Evolutionary conservation across 2,113 vertebrate species (phyloP).

Genomic region (Tachuris rubrigastra): DNA sequence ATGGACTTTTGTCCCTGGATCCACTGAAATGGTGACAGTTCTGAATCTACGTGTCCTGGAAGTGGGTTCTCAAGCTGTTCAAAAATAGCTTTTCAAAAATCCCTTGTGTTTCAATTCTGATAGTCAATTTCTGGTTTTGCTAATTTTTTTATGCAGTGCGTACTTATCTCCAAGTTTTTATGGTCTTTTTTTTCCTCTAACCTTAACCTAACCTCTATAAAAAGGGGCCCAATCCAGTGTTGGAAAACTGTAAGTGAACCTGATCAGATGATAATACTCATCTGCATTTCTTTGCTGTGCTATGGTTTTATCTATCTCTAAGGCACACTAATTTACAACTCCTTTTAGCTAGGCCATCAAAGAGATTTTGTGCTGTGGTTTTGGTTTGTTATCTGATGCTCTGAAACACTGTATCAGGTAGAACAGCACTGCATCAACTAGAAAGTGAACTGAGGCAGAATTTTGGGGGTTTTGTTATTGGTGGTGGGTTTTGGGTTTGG

Average conservation of each 20-base stretch:
- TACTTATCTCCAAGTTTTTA: neutral
- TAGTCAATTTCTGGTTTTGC: neutral
- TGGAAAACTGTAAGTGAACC: neutral
- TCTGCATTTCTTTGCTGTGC: neutral
- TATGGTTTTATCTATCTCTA: neutral
- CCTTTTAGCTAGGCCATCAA: neutral
- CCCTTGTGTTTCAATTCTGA: neutral
- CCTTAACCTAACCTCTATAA: neutral
- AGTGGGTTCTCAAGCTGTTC: neutral
- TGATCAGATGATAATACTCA: neutral
- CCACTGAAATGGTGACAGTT: neutral
- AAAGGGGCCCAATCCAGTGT: neutral
- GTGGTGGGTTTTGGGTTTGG: neutral
- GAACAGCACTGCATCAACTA: neutral
- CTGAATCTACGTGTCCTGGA: neutral
- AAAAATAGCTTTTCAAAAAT: neutral
- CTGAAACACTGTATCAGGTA: neutral
- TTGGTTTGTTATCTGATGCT: constrained; percentile 12
- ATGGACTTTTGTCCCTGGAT: neutral
- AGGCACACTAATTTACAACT: neutral
- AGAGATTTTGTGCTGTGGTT: constrained; percentile 8
- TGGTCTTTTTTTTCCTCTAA: neutral
- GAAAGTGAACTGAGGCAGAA: neutral
- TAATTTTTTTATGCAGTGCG: neutral
- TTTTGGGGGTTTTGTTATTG: neutral